Evolutionary conservation across 2,888 invertebrate species (phyloP).

Genomic region (Acheta domesticus): DNA sequence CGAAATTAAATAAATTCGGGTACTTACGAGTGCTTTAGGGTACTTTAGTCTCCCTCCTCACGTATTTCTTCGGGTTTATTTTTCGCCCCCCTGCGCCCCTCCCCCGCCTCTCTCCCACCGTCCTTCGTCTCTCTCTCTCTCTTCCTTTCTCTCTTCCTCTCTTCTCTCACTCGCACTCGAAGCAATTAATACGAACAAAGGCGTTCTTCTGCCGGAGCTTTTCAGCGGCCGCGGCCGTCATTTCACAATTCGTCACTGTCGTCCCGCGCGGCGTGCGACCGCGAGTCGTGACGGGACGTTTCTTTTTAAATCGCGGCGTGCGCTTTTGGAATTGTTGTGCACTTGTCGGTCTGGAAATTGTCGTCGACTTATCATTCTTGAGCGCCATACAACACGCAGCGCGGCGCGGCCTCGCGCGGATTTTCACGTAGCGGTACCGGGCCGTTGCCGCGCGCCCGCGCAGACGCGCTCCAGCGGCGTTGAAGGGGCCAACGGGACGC

Average conservation of each 20-base stretch:
- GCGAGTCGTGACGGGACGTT: background rate
- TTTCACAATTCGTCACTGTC: conserved; percentile 18
- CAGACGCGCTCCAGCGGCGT: too few species aligned
- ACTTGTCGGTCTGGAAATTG: conserved; percentile 9
- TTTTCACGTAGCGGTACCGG: too few species aligned
- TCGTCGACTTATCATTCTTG: conserved; percentile 7
- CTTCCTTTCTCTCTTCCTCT: background rate
- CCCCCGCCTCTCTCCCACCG: background rate
- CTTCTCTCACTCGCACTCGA: background rate
- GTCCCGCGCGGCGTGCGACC: background rate
- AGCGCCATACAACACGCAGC: background rate
- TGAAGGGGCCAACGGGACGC: too few species aligned
- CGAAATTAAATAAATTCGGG: background rate
- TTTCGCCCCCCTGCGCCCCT: too few species aligned
- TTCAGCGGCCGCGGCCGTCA: background rate
- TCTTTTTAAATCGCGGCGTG: background rate
- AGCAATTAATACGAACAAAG: conserved; percentile 4
- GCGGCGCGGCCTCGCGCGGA: too few species aligned
- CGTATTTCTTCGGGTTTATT: too few species aligned
- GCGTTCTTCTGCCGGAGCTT: background rate
- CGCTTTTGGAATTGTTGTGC: conserved; percentile 11
- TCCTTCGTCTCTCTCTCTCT: background rate
- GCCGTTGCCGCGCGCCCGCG: too few species aligned
- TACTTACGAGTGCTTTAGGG: background rate
- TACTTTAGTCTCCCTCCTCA: too few species aligned